Conservation (phyloP, 1,140 invertebrate genomes). For the Zaprionus tsacasi region DNA sequence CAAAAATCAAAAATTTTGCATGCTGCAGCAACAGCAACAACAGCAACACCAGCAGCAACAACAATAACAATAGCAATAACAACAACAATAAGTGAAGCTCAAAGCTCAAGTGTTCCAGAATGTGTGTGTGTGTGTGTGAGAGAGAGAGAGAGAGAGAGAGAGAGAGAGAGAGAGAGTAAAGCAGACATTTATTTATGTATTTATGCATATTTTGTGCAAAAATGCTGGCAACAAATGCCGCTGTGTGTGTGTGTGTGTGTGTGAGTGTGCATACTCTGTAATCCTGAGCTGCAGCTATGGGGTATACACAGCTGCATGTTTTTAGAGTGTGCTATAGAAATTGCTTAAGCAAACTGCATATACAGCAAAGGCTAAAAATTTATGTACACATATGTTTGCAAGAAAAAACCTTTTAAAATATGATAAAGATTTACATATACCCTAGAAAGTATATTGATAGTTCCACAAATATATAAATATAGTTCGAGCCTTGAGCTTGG, state of each 20-base stretch:
- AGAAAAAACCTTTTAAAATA: too few species aligned
- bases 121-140: conserved; percentile 18
- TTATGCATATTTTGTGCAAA: conserved; percentile 75
- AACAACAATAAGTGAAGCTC: conserved; percentile 20
- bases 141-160: conserved; percentile 1
- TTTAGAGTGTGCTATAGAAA: too few species aligned
- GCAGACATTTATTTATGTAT: conserved; percentile 76
- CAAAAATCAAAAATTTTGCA: conserved; percentile 64
- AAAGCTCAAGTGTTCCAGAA: conserved; percentile 17
- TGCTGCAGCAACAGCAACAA: conserved; percentile 11
- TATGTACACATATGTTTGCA: too few species aligned
- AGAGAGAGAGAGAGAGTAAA: conserved; percentile 15
- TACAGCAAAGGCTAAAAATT: too few species aligned
- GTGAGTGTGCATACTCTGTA: neutral
- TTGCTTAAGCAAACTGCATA: too few species aligned
- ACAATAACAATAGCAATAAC: conserved; percentile 12
- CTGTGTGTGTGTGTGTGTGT: conserved; percentile 37
- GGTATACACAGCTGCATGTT: neutral
- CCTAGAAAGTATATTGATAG: too few species aligned
- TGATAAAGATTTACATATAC: too few species aligned
- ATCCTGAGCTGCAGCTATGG: neutral
- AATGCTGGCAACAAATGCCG: conserved; percentile 56
- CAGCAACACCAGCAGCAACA: neutral
- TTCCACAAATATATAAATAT: too few species aligned
- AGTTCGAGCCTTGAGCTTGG: too few species aligned